A percentile compares a stretch with the other conserved stretches of the same genome.
Conservation (phyloP, 64 coral and sea anemone genomes). For the Montipora sp. region DNA sequence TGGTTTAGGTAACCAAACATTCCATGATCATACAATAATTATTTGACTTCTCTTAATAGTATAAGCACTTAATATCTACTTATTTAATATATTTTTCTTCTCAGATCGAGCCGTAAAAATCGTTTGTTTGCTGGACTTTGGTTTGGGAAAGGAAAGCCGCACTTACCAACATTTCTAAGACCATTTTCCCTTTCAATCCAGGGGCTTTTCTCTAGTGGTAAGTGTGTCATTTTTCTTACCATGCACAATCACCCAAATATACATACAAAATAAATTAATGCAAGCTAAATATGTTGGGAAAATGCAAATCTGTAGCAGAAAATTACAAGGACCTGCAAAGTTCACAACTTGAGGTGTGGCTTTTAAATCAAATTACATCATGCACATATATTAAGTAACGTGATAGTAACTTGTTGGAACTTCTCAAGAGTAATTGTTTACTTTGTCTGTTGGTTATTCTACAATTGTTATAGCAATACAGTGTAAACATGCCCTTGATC, state of each 20-base stretch:
- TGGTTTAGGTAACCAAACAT: not conserved
- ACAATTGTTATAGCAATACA: not conserved
- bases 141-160: constrained; percentile 52
- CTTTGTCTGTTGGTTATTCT: not conserved
- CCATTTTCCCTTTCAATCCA: not conserved
- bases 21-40: not conserved
- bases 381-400: not conserved
- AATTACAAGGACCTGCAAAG: not conserved
- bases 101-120: constrained; percentile 5
- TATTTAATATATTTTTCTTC: not conserved
- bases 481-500: not conserved
- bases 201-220: not conserved
- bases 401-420: not conserved
- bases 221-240: too few species aligned
- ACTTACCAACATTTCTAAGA: constrained; percentile 14
- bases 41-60: not conserved
- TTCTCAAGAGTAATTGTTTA: not conserved
- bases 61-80: not conserved
- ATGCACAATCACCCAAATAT: too few species aligned
- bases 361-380: constrained; percentile 1
- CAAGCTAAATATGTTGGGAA: not conserved
- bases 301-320: not conserved
- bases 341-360: not conserved
- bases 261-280: not conserved
- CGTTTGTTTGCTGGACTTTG: constrained; percentile 30